These are phyloP conservation scores for Theretra japonica DNA, from an alignment of 2,888 invertebrate species.

Conservation along the genomic window DNA sequence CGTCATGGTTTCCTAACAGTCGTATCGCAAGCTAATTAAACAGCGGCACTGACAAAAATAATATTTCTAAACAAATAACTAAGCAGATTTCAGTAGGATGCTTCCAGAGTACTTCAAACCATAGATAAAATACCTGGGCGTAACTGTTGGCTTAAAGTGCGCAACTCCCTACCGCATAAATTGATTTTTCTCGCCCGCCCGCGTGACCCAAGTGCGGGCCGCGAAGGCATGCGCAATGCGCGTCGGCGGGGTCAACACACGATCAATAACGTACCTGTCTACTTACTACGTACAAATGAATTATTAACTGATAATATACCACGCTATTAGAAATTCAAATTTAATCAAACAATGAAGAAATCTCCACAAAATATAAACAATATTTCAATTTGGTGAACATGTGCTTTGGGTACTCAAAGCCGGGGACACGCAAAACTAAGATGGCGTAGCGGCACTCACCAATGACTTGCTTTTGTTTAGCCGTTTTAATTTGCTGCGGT, in stretches of 20 bases:
- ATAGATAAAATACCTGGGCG: conserved; percentile 1
- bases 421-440: conserved; percentile 73
- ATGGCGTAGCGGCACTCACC: conserved; percentile 87
- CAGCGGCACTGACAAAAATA: not conserved
- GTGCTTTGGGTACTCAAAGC: conserved; percentile 71
- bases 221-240: conserved; percentile 33
- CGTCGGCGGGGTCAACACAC: conserved; percentile 62
- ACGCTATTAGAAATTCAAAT: conserved; percentile 21
- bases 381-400: conserved; percentile 59
- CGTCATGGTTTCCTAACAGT: not conserved
- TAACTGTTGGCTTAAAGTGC: not conserved
- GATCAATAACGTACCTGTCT: conserved; percentile 60
- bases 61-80: not conserved
- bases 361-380: conserved; percentile 34
- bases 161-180: not conserved
- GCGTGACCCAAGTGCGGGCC: conserved; percentile 42
- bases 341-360: conserved; percentile 29
- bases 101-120: not conserved
- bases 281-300: conserved; percentile 32
- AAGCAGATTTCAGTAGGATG: not conserved
- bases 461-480: conserved; percentile 94
- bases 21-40: conserved; percentile 2
- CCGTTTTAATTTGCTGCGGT: conserved; percentile 86
- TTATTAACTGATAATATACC: conserved; percentile 26
- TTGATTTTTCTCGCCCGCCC: conserved; percentile 28